phyloP scores from a whole-genome alignment of 92 coral and sea anemone species.

The Umimayanthus kanabou region DNA sequence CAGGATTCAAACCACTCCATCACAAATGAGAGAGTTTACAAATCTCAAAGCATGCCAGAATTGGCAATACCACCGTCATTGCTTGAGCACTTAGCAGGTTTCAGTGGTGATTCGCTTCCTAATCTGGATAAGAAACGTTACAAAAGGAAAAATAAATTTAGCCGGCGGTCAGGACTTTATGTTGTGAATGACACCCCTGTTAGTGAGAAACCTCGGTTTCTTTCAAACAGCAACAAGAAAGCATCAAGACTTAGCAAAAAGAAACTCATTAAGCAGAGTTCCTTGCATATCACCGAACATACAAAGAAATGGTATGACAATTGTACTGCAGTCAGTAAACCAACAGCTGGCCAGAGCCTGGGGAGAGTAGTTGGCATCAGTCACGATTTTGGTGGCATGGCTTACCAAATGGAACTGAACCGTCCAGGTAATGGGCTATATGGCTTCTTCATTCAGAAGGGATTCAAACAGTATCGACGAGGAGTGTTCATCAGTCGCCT shows the following conservation, averaged over 20 bases:
- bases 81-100: slow-evolving; percentile 45
- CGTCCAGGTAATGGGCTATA: slow-evolving; percentile 80
- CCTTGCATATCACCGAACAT: slow-evolving; percentile 64
- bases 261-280: slow-evolving; percentile 43
- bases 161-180: slow-evolving; percentile 91
- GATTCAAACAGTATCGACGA: slow-evolving; percentile 66
- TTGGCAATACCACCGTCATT: slow-evolving; percentile 53
- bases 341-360: slow-evolving; percentile 78
- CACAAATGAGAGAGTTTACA: slow-evolving; percentile 40
- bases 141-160: slow-evolving; percentile 75
- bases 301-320: slow-evolving; percentile 84
- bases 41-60: slow-evolving; percentile 88
- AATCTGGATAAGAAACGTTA: slow-evolving; percentile 58
- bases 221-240: slow-evolving; percentile 55
- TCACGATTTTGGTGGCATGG: slow-evolving; percentile 66
- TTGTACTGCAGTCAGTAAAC: slow-evolving; percentile 73
- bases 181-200: slow-evolving; percentile 82
- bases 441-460: slow-evolving; percentile 93
- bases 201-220: slow-evolving; percentile 67
- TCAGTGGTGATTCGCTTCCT: slow-evolving; percentile 60
- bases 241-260: slow-evolving; percentile 54
- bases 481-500: slow-evolving; percentile 91
- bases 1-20: slow-evolving; percentile 35
- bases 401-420: slow-evolving; percentile 88
- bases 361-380: slow-evolving; percentile 72